phyloP scores from a whole-genome alignment of 1,140 invertebrate genomes.

The Oreohelix idahoensis region DNA sequence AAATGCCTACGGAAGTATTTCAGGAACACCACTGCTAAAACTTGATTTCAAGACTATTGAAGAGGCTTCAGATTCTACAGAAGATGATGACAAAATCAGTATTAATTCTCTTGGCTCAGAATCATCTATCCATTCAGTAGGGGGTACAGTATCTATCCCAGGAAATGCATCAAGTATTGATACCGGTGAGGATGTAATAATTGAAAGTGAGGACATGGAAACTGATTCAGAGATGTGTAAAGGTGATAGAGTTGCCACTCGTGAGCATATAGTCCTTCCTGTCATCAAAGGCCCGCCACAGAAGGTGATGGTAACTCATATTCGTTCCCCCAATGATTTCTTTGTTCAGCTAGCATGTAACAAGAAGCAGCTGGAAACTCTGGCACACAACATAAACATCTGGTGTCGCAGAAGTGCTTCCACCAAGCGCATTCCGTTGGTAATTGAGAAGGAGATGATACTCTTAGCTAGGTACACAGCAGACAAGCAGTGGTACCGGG shows the following conservation, averaged over 20 bases:
- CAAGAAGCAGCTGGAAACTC: slow-evolving; percentile 6
- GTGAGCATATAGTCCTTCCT: neutral
- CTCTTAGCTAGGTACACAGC: slow-evolving; percentile 25
- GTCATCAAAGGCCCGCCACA: slow-evolving; percentile 21
- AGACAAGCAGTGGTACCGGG: slow-evolving; percentile 36
- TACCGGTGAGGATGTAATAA: neutral
- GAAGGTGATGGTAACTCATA: slow-evolving; percentile 29
- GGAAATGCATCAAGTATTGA: neutral
- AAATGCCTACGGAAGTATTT: slow-evolving; percentile 27
- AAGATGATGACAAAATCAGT: slow-evolving; percentile 29
- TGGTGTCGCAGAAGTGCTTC: slow-evolving; percentile 16
- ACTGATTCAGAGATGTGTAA: neutral
- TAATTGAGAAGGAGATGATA: neutral
- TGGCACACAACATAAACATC: slow-evolving; percentile 26
- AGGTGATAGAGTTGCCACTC: neutral
- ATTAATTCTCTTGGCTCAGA: slow-evolving; percentile 13
- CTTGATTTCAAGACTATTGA: slow-evolving; percentile 22
- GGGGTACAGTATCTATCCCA: neutral
- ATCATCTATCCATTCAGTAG: neutral
- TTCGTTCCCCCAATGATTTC: slow-evolving; percentile 33
- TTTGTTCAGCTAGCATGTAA: slow-evolving; percentile 20
- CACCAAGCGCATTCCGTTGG: slow-evolving; percentile 16
- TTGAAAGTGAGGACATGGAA: neutral
- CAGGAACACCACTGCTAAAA: neutral
- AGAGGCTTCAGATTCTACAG: neutral